phyloP scores from a whole-genome alignment of 2,888 invertebrate species.

The Osedax frankpressi region DNA sequence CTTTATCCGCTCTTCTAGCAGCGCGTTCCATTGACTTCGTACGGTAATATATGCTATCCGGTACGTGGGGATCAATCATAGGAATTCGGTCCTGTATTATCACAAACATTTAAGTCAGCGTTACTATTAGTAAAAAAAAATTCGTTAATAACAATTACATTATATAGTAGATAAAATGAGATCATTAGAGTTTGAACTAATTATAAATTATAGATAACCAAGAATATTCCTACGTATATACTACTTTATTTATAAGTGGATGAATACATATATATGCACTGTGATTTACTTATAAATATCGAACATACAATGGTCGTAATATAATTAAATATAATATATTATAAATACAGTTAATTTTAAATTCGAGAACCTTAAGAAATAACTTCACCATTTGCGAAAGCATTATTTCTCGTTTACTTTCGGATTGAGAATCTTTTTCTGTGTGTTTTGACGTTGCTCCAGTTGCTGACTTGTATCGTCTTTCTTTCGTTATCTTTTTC shows the following conservation, averaged over 20 bases:
- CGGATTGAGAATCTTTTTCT: background rate
- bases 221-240: background rate
- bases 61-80: constrained; percentile 34
- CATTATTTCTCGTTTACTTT: constrained; percentile 24
- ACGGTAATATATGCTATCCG: constrained; percentile 33
- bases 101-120: background rate
- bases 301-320: background rate
- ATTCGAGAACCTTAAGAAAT: constrained; percentile 27
- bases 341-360: too few relatives aligned
- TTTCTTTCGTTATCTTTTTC: background rate
- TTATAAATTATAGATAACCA: too few relatives aligned
- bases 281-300: background rate
- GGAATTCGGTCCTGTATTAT: constrained; percentile 30
- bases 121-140: background rate
- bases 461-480: background rate
- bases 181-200: too few relatives aligned
- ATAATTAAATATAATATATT: too few relatives aligned
- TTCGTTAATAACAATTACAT: too few relatives aligned
- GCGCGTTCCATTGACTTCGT: constrained; percentile 21
- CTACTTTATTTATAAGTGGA: background rate
- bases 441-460: background rate
- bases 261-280: background rate
- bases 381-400: constrained; percentile 31
- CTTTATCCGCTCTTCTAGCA: background rate
- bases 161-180: too few relatives aligned